A percentile compares a stretch with the other conserved stretches of the same genome.
phyloP scores from a whole-genome alignment of 2,888 invertebrate species.

The Beris chalybata region DNA sequence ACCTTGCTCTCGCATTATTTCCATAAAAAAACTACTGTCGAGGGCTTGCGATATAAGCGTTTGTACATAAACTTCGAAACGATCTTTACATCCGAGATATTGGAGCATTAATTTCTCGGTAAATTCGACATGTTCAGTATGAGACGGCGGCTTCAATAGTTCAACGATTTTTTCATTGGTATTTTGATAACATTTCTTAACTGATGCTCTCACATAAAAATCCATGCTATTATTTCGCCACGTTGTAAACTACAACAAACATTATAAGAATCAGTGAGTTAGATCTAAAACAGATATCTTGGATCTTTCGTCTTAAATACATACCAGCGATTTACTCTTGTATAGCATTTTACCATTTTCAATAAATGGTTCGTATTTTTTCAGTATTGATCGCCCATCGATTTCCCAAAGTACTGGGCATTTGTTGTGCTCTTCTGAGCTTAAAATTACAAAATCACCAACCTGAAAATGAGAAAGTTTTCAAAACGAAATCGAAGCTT shows the following conservation, averaged over 20 bases:
- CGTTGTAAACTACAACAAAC: slow-evolving; percentile 70
- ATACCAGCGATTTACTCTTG: slow-evolving; percentile 84
- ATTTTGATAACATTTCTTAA: slow-evolving; percentile 73
- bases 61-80: slow-evolving; percentile 90
- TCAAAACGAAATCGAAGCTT: slow-evolving; percentile 12
- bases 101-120: slow-evolving; percentile 76
- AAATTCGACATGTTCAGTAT: slow-evolving; percentile 57
- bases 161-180: slow-evolving; percentile 80
- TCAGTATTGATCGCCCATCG: slow-evolving; percentile 79
- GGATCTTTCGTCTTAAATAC: slow-evolving; percentile 43
- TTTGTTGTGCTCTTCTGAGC: slow-evolving; percentile 76
- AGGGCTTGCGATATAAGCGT: slow-evolving; percentile 87
- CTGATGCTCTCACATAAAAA: slow-evolving; percentile 76
- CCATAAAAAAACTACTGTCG: slow-evolving; percentile 84
- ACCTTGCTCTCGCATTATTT: slow-evolving; percentile 91
- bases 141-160: slow-evolving; percentile 55
- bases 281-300: neutral
- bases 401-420: slow-evolving; percentile 91
- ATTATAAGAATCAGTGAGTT: slow-evolving; percentile 34
- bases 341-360: slow-evolving; percentile 81
- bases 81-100: slow-evolving; percentile 77
- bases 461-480: slow-evolving; percentile 55
- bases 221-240: slow-evolving; percentile 83
- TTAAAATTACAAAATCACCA: slow-evolving; percentile 86
- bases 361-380: slow-evolving; percentile 81